These are phyloP conservation scores for Plebejus argus DNA, from an alignment of 2,888 invertebrate genomes.

Conservation along the genomic window DNA sequence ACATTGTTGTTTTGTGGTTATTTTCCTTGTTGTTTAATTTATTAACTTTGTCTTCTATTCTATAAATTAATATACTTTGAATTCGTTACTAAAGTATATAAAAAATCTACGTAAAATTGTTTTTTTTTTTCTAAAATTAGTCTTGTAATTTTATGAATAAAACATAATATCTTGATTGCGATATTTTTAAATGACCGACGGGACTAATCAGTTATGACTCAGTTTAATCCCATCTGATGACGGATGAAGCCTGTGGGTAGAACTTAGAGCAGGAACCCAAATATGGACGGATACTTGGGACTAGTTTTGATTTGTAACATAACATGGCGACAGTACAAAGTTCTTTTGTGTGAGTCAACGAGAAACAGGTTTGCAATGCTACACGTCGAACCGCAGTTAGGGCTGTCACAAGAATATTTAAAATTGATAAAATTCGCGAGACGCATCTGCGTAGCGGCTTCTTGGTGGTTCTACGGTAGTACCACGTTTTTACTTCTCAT, in stretches of 20 bases:
- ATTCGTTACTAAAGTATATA: not conserved
- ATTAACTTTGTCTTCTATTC: not conserved
- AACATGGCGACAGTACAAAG: slow-evolving; percentile 36
- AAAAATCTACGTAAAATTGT: too few relatives aligned
- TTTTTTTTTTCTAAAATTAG: too few relatives aligned
- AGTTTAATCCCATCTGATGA: not conserved
- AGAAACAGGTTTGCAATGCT: slow-evolving; percentile 51
- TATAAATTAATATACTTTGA: not conserved
- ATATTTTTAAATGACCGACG: too few relatives aligned
- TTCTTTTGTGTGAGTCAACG: slow-evolving; percentile 54
- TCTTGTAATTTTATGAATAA: too few relatives aligned
- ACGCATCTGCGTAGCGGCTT: too few relatives aligned
- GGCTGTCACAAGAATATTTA: slow-evolving; percentile 28
- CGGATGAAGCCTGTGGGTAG: not conserved
- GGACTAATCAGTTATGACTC: not conserved
- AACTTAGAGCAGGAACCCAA: not conserved
- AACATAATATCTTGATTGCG: too few relatives aligned
- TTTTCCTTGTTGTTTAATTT: not conserved
- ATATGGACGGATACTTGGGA: not conserved
- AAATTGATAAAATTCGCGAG: not conserved
- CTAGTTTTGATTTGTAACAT: not conserved
- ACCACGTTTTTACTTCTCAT: too few relatives aligned
- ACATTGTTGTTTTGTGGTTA: not conserved
- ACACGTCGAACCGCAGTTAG: slow-evolving; percentile 40
- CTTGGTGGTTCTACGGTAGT: too few relatives aligned